Conservation (phyloP, 2,888 invertebrate species). For the Autographa gamma region DNA sequence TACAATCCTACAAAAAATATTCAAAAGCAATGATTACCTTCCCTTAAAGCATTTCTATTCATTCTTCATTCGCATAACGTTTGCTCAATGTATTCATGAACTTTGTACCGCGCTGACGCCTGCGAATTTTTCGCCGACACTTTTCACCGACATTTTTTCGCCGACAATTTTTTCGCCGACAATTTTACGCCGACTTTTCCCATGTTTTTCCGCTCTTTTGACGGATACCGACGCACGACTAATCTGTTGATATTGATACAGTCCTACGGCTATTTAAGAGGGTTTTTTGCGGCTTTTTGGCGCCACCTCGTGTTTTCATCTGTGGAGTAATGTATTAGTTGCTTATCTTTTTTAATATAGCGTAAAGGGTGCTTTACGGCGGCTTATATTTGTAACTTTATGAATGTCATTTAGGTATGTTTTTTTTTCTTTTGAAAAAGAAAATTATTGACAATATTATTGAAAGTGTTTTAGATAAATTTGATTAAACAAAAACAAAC, state of each 20-base stretch:
- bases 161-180: conserved; percentile 51
- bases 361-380: neutral
- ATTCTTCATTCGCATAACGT: conserved; percentile 80
- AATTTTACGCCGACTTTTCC: conserved; percentile 60
- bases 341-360: conserved; percentile 27
- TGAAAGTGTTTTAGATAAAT: too few relatives aligned
- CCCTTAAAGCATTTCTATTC: conserved; percentile 76
- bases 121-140: conserved; percentile 65
- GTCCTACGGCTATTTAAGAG: conserved; percentile 41
- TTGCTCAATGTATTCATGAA: conserved; percentile 83
- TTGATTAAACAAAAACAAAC: too few relatives aligned
- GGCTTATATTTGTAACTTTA: neutral
- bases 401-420: neutral
- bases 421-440: neutral
- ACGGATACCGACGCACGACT: conserved; percentile 71
- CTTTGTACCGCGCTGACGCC: conserved; percentile 51
- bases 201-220: conserved; percentile 75
- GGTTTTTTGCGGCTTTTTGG: conserved; percentile 40
- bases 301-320: conserved; percentile 41
- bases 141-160: conserved; percentile 47
- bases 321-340: conserved; percentile 35
- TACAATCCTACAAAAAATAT: conserved; percentile 68
- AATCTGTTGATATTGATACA: conserved; percentile 85
- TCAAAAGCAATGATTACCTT: conserved; percentile 80
- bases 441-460: too few relatives aligned